Evolutionary conservation across 1,140 invertebrate genomes (phyloP).

Genomic region (Octopus bimaculoides): DNA sequence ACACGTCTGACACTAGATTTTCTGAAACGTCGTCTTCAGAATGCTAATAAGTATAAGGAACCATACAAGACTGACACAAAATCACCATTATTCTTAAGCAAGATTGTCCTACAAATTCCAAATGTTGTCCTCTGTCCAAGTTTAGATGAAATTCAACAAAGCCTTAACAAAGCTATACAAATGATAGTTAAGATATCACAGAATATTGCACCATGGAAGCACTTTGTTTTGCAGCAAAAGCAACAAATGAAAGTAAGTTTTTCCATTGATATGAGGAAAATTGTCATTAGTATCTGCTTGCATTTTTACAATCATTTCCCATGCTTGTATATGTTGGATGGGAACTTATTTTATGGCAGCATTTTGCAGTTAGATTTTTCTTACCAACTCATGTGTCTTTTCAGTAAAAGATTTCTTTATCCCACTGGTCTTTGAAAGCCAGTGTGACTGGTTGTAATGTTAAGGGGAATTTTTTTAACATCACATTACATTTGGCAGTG

Average conservation of each 20-base stretch:
- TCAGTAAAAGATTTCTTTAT: too few relatives aligned
- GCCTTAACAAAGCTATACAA: constrained; percentile 67
- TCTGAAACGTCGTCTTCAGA: constrained; percentile 55
- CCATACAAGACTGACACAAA: constrained; percentile 44
- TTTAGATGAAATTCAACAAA: constrained; percentile 87
- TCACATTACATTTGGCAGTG: too few relatives aligned
- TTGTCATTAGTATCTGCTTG: too few relatives aligned
- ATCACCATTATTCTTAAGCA: constrained; percentile 53
- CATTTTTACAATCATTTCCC: too few relatives aligned
- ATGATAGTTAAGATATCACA: constrained; percentile 55
- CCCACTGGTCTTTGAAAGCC: too few relatives aligned
- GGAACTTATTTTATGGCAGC: too few relatives aligned
- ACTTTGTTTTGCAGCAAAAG: constrained; percentile 51
- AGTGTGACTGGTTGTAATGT: too few relatives aligned
- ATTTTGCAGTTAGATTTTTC: too few relatives aligned
- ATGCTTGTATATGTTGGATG: too few relatives aligned
- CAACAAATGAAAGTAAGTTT: constrained; percentile 52
- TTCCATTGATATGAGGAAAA: neutral
- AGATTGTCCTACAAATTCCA: constrained; percentile 81
- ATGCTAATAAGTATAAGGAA: constrained; percentile 49
- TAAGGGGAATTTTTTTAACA: too few relatives aligned
- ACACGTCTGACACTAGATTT: constrained; percentile 55
- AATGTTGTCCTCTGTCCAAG: constrained; percentile 82
- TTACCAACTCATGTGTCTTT: too few relatives aligned
- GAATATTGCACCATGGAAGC: constrained; percentile 55